These are phyloP conservation scores for Apamea epomidion DNA, from an alignment of 2,888 invertebrate genomes.

Conservation along the genomic window DNA sequence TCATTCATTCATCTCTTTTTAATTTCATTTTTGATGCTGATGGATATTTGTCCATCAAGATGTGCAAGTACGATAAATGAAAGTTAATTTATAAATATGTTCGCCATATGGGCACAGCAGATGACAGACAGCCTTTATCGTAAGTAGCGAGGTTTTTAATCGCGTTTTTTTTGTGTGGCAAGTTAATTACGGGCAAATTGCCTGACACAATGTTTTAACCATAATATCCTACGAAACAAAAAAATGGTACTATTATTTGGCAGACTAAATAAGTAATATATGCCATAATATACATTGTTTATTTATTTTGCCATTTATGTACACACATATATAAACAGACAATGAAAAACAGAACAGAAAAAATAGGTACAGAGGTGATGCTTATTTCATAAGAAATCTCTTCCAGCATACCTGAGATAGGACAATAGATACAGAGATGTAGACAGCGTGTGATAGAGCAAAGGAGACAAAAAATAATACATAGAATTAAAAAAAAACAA, in stretches of 20 bases:
- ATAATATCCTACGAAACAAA: not conserved
- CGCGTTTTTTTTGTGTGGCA: constrained; percentile 20
- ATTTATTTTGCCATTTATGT: no score
- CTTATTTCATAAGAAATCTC: no score
- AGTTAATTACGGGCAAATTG: constrained; percentile 22
- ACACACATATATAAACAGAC: no score
- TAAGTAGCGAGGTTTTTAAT: constrained; percentile 2
- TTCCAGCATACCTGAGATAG: no score
- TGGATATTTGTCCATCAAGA: constrained; percentile 12
- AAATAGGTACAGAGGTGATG: no score
- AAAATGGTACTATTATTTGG: not conserved
- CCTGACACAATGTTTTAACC: not conserved
- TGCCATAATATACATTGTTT: constrained; percentile 1
- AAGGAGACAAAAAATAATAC: no score
- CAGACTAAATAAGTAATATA: constrained; percentile 17
- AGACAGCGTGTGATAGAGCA: no score
- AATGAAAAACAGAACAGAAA: no score
- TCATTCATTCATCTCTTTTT: not conserved
- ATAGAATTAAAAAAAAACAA: no score
- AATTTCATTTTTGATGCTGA: not conserved
- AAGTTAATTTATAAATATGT: constrained; percentile 35
- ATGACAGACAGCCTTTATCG: constrained; percentile 27
- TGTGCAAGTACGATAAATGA: constrained; percentile 19
- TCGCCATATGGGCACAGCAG: constrained; percentile 32
- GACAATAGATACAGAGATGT: no score